Conservation (phyloP, 2,113 vertebrate species). For the Solenodon paradoxus region DNA sequence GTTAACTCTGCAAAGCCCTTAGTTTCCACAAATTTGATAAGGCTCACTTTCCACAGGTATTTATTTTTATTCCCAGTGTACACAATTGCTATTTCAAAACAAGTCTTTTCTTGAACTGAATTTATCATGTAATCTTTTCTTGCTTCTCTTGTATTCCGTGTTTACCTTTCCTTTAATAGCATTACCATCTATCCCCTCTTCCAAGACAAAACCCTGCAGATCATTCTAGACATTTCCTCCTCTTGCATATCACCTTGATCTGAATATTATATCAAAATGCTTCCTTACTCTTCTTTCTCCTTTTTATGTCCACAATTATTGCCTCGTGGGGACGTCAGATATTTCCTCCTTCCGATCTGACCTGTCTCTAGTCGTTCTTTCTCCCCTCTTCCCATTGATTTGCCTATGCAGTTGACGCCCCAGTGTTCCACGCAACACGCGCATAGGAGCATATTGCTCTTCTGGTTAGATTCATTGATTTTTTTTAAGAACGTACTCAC, state of each 20-base stretch:
- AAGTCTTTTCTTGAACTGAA: background rate
- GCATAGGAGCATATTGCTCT: background rate
- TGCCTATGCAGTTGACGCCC: background rate
- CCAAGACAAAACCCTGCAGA: background rate
- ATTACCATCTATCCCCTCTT: background rate
- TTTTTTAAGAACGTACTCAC: background rate
- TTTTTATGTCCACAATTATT: background rate
- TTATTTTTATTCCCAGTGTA: background rate
- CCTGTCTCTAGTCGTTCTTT: background rate
- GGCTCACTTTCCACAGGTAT: background rate
- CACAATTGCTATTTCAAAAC: background rate
- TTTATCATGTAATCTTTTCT: background rate
- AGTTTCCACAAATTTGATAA: background rate
- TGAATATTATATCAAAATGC: background rate
- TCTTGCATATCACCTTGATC: rapidly evolving
- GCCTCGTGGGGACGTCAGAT: background rate
- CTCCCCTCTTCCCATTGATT: background rate
- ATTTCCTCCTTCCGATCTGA: background rate
- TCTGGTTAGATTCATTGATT: background rate
- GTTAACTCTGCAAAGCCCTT: background rate
- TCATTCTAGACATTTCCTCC: background rate
- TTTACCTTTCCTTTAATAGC: background rate
- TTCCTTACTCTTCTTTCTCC: background rate
- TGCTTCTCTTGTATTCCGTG: background rate
- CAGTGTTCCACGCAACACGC: background rate